phyloP scores from a whole-genome alignment of 2,888 invertebrate species.

The Embidobia sp. region DNA sequence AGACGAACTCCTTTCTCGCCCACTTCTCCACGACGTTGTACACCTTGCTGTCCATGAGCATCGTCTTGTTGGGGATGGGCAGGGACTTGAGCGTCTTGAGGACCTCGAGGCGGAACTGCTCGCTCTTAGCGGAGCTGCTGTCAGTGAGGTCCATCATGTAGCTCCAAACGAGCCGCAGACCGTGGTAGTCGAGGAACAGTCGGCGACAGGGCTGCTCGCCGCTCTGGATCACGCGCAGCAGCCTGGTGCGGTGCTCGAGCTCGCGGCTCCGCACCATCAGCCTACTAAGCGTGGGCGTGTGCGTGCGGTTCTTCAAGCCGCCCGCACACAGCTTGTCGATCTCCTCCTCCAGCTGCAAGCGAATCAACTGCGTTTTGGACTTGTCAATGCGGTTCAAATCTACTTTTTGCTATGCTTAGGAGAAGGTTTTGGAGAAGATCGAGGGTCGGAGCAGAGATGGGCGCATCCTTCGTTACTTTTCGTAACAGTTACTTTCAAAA shows the following conservation, averaged over 20 bases:
- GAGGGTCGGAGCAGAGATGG: no score
- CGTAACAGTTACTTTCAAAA: no score
- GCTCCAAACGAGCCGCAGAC: constrained; percentile 93
- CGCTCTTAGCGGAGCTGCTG: constrained; percentile 81
- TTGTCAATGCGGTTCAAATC: constrained; percentile 42
- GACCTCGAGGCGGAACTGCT: constrained; percentile 83
- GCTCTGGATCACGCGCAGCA: constrained; percentile 89
- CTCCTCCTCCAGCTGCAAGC: constrained; percentile 91
- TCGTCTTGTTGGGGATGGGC: constrained; percentile 96
- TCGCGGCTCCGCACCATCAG: constrained; percentile 96
- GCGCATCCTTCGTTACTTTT: no score
- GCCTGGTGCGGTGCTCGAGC: constrained; percentile 87
- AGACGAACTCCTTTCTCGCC: constrained; percentile 83
- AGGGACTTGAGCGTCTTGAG: constrained; percentile 91
- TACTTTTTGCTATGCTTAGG: no score
- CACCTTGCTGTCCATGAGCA: constrained; percentile 95
- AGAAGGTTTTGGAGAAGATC: no score
- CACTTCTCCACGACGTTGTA: constrained; percentile 92
- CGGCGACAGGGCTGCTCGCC: constrained; percentile 92
- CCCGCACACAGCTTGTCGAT: constrained; percentile 89
- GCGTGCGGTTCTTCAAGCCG: constrained; percentile 93
- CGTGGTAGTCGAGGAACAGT: constrained; percentile 96
- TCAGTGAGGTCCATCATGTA: constrained; percentile 92
- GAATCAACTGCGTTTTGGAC: constrained; percentile 55
- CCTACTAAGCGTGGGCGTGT: constrained; percentile 94